Evolutionary conservation across 2,113 vertebrate genomes (phyloP).

Genomic region (Carollia perspicillata): DNA sequence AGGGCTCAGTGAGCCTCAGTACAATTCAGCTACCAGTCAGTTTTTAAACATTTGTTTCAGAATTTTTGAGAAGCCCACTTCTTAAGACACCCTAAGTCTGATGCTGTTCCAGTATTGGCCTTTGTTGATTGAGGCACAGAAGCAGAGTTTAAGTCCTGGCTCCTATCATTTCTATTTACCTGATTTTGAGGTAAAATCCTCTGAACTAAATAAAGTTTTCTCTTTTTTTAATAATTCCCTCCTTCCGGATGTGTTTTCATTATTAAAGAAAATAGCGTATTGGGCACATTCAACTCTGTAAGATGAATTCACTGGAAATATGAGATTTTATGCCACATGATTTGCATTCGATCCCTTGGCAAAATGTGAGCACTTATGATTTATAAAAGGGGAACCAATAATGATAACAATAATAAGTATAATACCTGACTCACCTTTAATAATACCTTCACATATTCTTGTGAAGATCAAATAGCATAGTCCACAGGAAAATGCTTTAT

Average conservation of each 20-base stretch:
- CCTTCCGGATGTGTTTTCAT: not conserved
- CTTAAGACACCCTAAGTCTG: not conserved
- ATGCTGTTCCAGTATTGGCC: not conserved
- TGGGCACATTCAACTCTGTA: not conserved
- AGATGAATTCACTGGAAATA: not conserved
- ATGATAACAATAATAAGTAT: not conserved
- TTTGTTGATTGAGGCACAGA: not conserved
- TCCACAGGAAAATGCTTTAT: not conserved
- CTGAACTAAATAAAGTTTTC: not conserved
- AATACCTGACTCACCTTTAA: not conserved
- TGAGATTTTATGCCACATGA: not conserved
- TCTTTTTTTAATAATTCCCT: not conserved
- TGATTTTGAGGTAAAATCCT: not conserved
- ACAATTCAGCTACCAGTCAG: not conserved
- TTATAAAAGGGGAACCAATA: not conserved
- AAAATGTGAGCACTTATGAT: not conserved
- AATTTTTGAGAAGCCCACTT: not conserved
- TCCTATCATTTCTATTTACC: not conserved
- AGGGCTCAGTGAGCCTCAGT: not conserved
- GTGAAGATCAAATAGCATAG: not conserved
- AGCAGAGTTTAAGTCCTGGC: not conserved
- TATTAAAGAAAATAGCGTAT: not conserved
- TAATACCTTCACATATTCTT: not conserved
- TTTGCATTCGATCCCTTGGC: not conserved
- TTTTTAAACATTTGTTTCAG: not conserved